Conservation (phyloP, 2,888 invertebrate genomes). For the Morpho deidamia region DNA sequence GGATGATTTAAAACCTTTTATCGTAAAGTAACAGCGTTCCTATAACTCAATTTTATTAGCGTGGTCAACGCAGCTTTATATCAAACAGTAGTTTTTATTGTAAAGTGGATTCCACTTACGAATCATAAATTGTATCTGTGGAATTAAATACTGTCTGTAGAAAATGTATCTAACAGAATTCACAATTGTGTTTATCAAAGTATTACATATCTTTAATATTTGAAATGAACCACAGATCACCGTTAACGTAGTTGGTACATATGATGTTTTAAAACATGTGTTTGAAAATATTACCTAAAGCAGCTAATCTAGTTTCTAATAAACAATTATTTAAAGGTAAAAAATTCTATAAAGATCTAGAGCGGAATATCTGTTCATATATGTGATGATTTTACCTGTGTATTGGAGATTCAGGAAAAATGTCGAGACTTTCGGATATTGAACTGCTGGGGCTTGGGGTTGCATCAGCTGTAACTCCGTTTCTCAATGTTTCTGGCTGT, state of each 20-base stretch:
- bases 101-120: conserved; percentile 44
- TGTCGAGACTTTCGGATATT: conserved; percentile 92
- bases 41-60: conserved; percentile 75
- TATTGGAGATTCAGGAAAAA: conserved; percentile 93
- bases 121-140: conserved; percentile 14
- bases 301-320: conserved; percentile 29
- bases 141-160: conserved; percentile 42
- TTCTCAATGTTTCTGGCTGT: conserved; percentile 74
- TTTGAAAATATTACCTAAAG: conserved; percentile 37
- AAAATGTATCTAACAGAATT: conserved; percentile 41
- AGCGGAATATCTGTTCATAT: background rate
- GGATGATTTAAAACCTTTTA: conserved; percentile 77
- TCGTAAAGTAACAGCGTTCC: conserved; percentile 72
- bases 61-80: conserved; percentile 67
- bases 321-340: conserved; percentile 10
- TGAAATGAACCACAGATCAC: conserved; percentile 57
- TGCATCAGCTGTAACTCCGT: conserved; percentile 83
- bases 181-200: conserved; percentile 47
- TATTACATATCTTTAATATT: conserved; percentile 63
- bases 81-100: conserved; percentile 57
- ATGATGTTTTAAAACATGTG: conserved; percentile 39
- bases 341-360: background rate
- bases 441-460: conserved; percentile 94
- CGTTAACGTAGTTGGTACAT: conserved; percentile 60
- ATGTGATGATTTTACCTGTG: conserved; percentile 78